Evolutionary conservation across 2,797 vertebrate genomes (phyloP).

Genomic region (Chelmon rostratus): DNA sequence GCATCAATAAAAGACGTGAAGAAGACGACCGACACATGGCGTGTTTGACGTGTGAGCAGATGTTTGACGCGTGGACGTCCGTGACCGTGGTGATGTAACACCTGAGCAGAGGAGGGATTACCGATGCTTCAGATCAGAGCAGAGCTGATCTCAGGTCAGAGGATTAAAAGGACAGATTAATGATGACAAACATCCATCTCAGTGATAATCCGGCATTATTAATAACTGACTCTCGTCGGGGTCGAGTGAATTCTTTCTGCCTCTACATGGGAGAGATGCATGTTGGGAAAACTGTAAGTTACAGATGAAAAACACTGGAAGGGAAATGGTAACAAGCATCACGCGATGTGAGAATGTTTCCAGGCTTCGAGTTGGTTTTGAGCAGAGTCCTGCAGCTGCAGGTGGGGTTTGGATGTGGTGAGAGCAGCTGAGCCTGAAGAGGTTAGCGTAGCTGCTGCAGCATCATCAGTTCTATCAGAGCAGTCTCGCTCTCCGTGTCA

Average conservation of each 20-base stretch:
- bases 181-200: background rate
- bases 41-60: constrained; percentile 13
- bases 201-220: constrained; percentile 21
- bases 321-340: too few species aligned
- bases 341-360: too few species aligned
- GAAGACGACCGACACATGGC: background rate
- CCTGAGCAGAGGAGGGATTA: constrained; percentile 46
- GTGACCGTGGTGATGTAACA: constrained; percentile 54
- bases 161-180: constrained; percentile 53
- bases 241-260: background rate
- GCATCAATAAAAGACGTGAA: too few species aligned
- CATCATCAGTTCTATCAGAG: too few species aligned
- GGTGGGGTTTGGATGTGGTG: too few species aligned
- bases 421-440: too few species aligned
- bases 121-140: too few species aligned
- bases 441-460: too few species aligned
- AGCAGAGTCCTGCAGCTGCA: too few species aligned
- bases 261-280: background rate
- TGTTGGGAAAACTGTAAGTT: constrained; percentile 14
- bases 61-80: constrained; percentile 20
- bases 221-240: background rate
- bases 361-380: too few species aligned
- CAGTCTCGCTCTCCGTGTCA: too few species aligned
- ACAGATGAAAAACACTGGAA: too few species aligned
- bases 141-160: constrained; percentile 16